A percentile compares a stretch with the other conserved stretches of the same genome.
These are phyloP conservation scores for Corynorhinus townsendii DNA, from an alignment of 2,113 vertebrate genomes.

Conservation along the genomic window DNA sequence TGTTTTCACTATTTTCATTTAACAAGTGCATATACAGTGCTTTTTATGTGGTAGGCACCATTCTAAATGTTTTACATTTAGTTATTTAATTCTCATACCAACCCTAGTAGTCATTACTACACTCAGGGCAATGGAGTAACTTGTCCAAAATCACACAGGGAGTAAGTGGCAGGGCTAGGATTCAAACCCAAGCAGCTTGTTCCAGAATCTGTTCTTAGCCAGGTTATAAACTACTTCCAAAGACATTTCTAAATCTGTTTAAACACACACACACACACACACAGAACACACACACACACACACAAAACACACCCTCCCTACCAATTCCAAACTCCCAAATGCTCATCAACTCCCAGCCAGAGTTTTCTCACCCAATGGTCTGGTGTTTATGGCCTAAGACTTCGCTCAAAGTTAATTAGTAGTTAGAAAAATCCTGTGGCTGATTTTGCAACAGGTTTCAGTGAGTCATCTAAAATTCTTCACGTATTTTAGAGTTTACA, in stretches of 20 bases:
- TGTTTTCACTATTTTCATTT: background rate
- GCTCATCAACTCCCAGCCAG: background rate
- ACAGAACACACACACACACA: no score
- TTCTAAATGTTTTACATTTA: background rate
- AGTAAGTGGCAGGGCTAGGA: background rate
- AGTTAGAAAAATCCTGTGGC: conserved; percentile 6
- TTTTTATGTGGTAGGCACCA: background rate
- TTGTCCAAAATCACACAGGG: background rate
- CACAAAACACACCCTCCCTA: no score
- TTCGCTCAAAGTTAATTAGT: background rate
- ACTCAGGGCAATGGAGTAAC: background rate
- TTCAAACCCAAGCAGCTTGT: background rate
- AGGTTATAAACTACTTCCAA: background rate
- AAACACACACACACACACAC: background rate
- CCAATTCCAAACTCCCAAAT: background rate
- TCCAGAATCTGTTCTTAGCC: background rate
- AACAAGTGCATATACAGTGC: background rate
- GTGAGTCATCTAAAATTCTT: conserved; percentile 33
- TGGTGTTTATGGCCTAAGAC: background rate
- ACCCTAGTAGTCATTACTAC: background rate
- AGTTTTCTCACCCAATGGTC: background rate
- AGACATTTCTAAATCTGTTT: background rate
- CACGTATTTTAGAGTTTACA: conserved; percentile 21
- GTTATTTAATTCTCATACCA: background rate
- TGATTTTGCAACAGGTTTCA: conserved; percentile 14